These are phyloP conservation scores for Drosophila mauritiana DNA, from an alignment of 1,140 invertebrate species.

Conservation along the genomic window DNA sequence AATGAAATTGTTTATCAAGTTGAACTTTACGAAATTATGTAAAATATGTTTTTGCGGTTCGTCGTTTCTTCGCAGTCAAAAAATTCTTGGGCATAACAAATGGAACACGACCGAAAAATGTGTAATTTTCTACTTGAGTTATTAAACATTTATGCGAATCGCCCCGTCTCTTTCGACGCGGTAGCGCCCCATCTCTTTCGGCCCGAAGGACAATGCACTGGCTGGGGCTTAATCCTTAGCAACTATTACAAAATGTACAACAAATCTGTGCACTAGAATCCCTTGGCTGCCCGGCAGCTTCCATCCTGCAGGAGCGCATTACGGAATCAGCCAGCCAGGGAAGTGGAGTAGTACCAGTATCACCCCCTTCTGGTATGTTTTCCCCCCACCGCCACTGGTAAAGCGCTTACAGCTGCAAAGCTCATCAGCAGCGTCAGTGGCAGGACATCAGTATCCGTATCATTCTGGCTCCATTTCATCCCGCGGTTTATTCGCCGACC, in stretches of 20 bases:
- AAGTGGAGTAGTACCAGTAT: background rate
- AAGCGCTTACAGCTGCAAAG: constrained; percentile 69
- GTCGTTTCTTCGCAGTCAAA: constrained; percentile 23
- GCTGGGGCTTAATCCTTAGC: constrained; percentile 44
- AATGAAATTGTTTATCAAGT: constrained; percentile 81
- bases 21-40: constrained; percentile 75
- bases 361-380: background rate
- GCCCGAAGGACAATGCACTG: constrained; percentile 6
- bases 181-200: background rate
- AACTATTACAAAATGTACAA: constrained; percentile 52
- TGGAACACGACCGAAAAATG: constrained; percentile 40
- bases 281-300: constrained; percentile 34
- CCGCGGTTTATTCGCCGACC: constrained; percentile 4
- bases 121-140: constrained; percentile 73
- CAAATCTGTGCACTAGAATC: constrained; percentile 43
- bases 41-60: constrained; percentile 72
- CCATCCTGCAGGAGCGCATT: constrained; percentile 52
- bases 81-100: constrained; percentile 28
- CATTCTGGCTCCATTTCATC: constrained; percentile 16
- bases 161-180: background rate
- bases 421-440: constrained; percentile 44
- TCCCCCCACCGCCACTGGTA: constrained; percentile 18
- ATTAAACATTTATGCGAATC: constrained; percentile 64
- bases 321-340: constrained; percentile 25
- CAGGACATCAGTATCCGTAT: constrained; percentile 10